Evolutionary conservation across 2,113 vertebrate genomes (phyloP).

Genomic region (Cyprinodon brontotheroides): DNA sequence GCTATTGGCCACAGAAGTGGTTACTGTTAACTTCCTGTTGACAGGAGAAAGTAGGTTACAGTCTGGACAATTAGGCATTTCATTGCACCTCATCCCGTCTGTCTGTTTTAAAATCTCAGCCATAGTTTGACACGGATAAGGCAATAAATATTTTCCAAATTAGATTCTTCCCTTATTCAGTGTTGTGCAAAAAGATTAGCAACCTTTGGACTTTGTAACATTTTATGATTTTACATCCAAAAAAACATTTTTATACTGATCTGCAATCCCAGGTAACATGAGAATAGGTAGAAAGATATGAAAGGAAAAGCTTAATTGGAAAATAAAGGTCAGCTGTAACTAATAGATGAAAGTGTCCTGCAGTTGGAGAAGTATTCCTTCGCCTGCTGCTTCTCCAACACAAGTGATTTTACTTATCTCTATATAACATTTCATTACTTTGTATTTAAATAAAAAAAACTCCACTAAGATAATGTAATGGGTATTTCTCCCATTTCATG

Average conservation of each 20-base stretch:
- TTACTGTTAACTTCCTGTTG: conserved; percentile 35
- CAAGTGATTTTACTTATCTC: no score
- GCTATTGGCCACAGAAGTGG: conserved; percentile 3
- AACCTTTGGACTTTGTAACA: not conserved
- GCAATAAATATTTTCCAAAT: not conserved
- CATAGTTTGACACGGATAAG: not conserved
- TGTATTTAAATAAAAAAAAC: not conserved
- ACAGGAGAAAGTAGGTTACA: conserved; percentile 30
- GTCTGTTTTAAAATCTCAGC: not conserved
- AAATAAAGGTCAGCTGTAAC: no score
- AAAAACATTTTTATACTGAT: not conserved
- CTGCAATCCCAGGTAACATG: no score
- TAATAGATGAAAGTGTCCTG: no score
- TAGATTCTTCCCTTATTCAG: not conserved
- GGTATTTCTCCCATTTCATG: no score
- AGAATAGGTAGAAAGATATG: no score
- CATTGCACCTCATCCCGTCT: not conserved
- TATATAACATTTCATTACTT: not conserved
- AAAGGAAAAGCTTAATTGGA: no score
- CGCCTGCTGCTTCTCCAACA: no score
- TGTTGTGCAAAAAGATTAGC: not conserved
- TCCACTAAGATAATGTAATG: not conserved
- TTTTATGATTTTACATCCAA: not conserved
- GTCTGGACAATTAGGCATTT: not conserved
- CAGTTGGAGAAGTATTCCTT: no score